Evolutionary conservation across 2,797 vertebrate species (phyloP).

Genomic region (Falco rusticolus): DNA sequence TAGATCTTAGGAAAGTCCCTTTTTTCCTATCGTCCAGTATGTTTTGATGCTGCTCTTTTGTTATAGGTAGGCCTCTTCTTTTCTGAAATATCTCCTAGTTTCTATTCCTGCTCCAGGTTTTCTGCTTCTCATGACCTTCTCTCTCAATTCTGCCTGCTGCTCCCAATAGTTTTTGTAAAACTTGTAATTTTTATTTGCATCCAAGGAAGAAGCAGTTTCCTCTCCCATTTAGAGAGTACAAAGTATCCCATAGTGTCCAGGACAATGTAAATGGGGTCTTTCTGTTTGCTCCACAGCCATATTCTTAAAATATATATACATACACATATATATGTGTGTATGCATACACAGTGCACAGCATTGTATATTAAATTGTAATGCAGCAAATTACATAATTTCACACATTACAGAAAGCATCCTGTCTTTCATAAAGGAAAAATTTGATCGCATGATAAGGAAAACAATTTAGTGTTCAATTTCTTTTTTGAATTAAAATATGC

Average conservation of each 20-base stretch:
- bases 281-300: not conserved
- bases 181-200: not conserved
- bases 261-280: not conserved
- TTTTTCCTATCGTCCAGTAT: not conserved
- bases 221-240: not conserved
- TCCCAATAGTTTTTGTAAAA: not conserved
- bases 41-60: not conserved
- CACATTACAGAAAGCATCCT: not conserved
- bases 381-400: not conserved
- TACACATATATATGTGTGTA: not conserved
- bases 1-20: not conserved
- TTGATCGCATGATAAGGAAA: not conserved
- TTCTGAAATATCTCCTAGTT: not conserved
- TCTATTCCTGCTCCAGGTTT: not conserved
- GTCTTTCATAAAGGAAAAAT: not conserved
- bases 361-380: not conserved
- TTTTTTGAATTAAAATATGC: not conserved
- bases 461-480: not conserved
- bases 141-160: not conserved
- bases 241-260: not conserved
- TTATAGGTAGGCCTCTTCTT: not conserved
- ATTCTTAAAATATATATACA: not conserved
- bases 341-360: not conserved
- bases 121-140: not conserved
- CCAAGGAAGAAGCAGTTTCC: not conserved